A percentile compares a stretch with the other conserved stretches of the same genome.
phyloP scores from a whole-genome alignment of 1,140 invertebrate genomes.

The Drepana arcuata region DNA sequence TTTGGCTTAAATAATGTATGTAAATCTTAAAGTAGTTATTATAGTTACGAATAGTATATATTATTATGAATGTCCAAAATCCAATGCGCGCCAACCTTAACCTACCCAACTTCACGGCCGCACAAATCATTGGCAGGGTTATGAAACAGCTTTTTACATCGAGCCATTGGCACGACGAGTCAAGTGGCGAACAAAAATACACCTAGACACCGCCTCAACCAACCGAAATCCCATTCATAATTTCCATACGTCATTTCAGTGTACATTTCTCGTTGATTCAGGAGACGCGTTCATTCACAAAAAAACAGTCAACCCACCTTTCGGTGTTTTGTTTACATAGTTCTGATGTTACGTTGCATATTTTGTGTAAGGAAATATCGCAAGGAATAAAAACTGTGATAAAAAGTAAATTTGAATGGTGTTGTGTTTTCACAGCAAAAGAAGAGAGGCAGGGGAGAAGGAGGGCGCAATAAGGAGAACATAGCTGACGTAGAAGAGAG shows the following conservation, averaged over 20 bases:
- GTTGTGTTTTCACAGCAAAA: slow-evolving; percentile 48
- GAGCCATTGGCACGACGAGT: slow-evolving; percentile 42
- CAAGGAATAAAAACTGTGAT: no score
- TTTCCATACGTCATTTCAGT: slow-evolving; percentile 24
- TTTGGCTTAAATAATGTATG: no score
- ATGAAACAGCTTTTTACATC: slow-evolving; percentile 50
- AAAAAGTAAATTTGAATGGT: no score
- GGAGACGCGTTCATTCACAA: slow-evolving; percentile 23
- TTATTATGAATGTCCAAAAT: no score
- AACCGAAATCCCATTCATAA: slow-evolving; percentile 36
- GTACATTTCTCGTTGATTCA: slow-evolving; percentile 8
- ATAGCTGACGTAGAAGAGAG: slow-evolving; percentile 17
- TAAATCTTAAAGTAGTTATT: no score
- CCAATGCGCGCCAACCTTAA: slow-evolving; percentile 9
- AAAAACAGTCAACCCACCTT: slow-evolving; percentile 24
- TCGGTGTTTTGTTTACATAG: slow-evolving; percentile 1
- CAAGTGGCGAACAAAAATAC: slow-evolving; percentile 58
- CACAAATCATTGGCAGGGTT: slow-evolving; percentile 38
- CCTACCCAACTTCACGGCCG: slow-evolving; percentile 25
- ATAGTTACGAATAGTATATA: no score
- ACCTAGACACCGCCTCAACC: slow-evolving; percentile 41
- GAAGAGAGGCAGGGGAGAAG: slow-evolving; percentile 36
- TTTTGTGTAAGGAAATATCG: slow-evolving; percentile 56
- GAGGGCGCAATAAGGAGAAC: slow-evolving; percentile 56
- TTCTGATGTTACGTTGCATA: slow-evolving; percentile 43